These are phyloP conservation scores for Thaumetopoea pityocampa DNA, from an alignment of 1,140 invertebrate species.

Conservation along the genomic window DNA sequence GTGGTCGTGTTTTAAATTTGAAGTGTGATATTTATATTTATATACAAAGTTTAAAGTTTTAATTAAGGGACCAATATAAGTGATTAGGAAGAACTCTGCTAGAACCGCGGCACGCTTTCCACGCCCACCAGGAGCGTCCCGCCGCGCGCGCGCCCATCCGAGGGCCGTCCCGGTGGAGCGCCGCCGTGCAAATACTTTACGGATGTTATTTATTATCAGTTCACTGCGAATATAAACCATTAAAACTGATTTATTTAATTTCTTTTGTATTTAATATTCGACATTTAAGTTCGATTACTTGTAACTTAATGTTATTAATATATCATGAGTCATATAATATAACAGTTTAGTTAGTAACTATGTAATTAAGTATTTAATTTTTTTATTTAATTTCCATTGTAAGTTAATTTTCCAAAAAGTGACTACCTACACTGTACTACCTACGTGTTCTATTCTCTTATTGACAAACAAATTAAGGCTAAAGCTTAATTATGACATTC, in stretches of 20 bases:
- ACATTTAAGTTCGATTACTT: constrained; percentile 60
- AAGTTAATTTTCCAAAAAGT: constrained; percentile 68
- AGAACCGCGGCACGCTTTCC: constrained; percentile 49
- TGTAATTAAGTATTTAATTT: constrained; percentile 74
- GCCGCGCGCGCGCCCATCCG: too few species aligned
- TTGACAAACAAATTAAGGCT: constrained; percentile 62
- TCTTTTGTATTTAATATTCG: constrained; percentile 69
- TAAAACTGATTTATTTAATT: constrained; percentile 73
- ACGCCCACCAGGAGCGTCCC: constrained; percentile 51
- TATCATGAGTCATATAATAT: constrained; percentile 73
- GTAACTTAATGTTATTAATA: constrained; percentile 67
- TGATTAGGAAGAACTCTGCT: constrained; percentile 72
- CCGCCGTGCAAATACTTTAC: too few species aligned
- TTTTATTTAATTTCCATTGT: constrained; percentile 69
- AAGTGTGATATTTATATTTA: constrained; percentile 76
- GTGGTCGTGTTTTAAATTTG: constrained; percentile 70
- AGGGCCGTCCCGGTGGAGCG: too few species aligned
- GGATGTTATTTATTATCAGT: constrained; percentile 74
- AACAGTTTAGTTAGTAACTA: constrained; percentile 70
- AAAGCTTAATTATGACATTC: constrained; percentile 72
- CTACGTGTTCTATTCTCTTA: constrained; percentile 43
- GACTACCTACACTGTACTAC: constrained; percentile 46
- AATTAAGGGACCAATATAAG: constrained; percentile 75
- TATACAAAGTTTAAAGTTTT: constrained; percentile 72
- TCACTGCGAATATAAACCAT: constrained; percentile 71